phyloP scores from a whole-genome alignment of 1,140 invertebrate genomes.

The Drosophila rhopaloa region DNA sequence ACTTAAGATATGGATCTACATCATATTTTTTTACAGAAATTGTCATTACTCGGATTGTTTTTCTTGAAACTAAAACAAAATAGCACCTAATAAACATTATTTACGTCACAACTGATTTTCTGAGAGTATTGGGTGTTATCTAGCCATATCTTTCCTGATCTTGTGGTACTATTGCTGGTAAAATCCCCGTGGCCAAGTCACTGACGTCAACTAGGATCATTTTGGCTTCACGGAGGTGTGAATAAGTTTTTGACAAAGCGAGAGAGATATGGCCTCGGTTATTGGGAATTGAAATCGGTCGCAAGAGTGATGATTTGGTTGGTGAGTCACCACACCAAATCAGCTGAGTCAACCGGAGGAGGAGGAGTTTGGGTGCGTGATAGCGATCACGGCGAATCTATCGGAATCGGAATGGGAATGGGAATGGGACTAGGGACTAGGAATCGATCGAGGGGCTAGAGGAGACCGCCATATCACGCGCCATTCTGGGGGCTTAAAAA shows the following conservation, averaged over 20 bases:
- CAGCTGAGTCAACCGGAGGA: constrained; percentile 31
- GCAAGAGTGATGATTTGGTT: background rate
- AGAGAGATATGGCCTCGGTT: constrained; percentile 27
- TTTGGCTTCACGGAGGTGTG: constrained; percentile 22
- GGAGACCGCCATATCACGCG: constrained; percentile 59
- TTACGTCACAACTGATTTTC: constrained; percentile 8
- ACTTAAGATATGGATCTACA: too few species aligned
- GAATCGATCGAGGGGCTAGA: background rate
- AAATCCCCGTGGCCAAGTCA: constrained; percentile 6
- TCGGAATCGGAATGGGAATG: background rate
- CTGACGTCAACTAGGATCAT: constrained; percentile 26
- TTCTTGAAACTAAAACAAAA: background rate
- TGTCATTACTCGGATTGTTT: background rate
- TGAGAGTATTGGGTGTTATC: background rate
- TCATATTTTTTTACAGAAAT: background rate
- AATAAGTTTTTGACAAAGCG: constrained; percentile 17
- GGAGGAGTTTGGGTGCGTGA: constrained; percentile 17
- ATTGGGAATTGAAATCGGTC: constrained; percentile 19
- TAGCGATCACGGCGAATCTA: constrained; percentile 45
- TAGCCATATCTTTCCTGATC: constrained; percentile 1
- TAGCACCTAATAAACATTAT: constrained; percentile 1
- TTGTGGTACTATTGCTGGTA: constrained; percentile 13
- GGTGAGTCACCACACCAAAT: constrained; percentile 6
- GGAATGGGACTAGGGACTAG: background rate
- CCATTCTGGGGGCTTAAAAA: constrained; percentile 67